phyloP scores from a whole-genome alignment of 30 jellyfish, hydroid and myxozoan species.

The Pseudorhiza aurosa region DNA sequence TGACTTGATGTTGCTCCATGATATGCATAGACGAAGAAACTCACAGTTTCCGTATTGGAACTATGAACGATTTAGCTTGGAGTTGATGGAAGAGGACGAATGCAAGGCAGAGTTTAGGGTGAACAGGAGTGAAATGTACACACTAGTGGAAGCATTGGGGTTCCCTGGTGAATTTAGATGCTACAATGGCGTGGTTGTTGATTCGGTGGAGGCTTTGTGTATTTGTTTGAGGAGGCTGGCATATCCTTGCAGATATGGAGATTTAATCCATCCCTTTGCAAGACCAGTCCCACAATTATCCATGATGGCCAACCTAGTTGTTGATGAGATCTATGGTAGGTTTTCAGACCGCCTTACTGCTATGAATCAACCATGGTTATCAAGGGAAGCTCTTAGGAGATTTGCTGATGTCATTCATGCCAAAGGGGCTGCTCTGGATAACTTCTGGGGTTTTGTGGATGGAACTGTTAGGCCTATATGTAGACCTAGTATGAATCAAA shows the following conservation, averaged over 20 bases:
- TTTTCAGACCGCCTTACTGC: background rate
- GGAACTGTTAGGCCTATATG: constrained; percentile 37
- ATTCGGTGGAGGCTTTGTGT: constrained; percentile 9
- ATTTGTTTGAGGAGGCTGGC: background rate
- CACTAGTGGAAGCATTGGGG: background rate
- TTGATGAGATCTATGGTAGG: background rate
- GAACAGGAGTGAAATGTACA: background rate
- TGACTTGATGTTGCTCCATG: constrained; percentile 4
- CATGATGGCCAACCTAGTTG: background rate
- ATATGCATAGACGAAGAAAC: background rate
- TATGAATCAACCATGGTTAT: background rate
- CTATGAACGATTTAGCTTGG: constrained; percentile 1
- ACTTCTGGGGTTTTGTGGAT: constrained; percentile 52
- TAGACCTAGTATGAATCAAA: constrained; percentile 32
- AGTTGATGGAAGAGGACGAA: constrained; percentile 17
- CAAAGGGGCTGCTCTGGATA: constrained; percentile 21
- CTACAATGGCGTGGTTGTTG: background rate
- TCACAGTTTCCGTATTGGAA: constrained; percentile 13
- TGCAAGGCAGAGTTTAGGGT: constrained; percentile 4
- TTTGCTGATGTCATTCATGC: constrained; percentile 1
- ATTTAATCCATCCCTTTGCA: background rate
- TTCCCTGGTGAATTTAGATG: background rate
- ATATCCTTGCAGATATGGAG: background rate
- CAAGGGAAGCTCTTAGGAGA: background rate
- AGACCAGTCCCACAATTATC: constrained; percentile 16